These are phyloP conservation scores for Leptopilina boulardi DNA, from an alignment of 1,140 invertebrate genomes.

Conservation along the genomic window DNA sequence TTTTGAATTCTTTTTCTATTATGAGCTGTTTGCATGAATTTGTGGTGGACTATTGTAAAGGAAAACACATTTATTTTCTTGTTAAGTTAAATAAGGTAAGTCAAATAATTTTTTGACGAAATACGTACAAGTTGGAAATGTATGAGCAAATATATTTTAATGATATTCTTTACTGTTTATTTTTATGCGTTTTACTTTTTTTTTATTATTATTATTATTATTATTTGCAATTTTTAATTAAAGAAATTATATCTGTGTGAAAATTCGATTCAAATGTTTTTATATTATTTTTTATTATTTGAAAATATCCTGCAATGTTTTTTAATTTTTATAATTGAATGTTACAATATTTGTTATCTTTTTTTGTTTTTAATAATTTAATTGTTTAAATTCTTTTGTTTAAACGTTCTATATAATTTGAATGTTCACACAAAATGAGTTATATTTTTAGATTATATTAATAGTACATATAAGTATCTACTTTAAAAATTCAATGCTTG, in stretches of 20 bases:
- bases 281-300: background rate
- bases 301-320: too few species aligned
- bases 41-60: background rate
- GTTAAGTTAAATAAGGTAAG: slow-evolving; percentile 8
- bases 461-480: too few species aligned
- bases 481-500: background rate
- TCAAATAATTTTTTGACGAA: background rate
- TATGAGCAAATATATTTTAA: slow-evolving; percentile 17
- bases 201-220: slow-evolving; percentile 22
- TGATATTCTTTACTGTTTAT: slow-evolving; percentile 11
- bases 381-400: background rate
- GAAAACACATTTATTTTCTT: slow-evolving; percentile 14
- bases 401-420: background rate
- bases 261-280: background rate
- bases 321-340: too few species aligned
- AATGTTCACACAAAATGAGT: background rate
- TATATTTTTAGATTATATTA: background rate
- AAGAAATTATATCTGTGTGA: slow-evolving; percentile 12
- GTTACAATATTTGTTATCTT: too few species aligned
- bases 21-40: background rate
- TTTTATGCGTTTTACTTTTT: slow-evolving; percentile 12
- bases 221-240: background rate
- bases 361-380: too few species aligned
- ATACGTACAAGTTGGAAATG: slow-evolving; percentile 9
- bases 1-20: slow-evolving; percentile 11